Conservation (phyloP, 2,797 vertebrate species). For the Cyprinella venusta region DNA sequence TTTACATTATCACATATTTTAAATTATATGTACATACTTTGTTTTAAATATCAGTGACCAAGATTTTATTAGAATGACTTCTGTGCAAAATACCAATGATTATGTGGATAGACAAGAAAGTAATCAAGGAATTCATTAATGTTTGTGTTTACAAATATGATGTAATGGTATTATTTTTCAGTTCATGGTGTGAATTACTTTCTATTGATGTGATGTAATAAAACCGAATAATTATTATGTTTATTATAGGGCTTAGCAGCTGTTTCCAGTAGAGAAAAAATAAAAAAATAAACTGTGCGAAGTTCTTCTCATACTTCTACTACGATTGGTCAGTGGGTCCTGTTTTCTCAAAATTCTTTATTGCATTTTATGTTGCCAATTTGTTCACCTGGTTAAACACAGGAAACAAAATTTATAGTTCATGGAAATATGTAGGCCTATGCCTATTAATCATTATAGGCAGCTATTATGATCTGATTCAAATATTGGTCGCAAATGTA, state of each 20-base stretch:
- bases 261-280: background rate
- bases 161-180: background rate
- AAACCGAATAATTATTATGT: slow-evolving; percentile 2
- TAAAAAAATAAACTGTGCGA: background rate
- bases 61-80: background rate
- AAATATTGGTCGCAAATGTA: background rate
- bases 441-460: background rate
- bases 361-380: background rate
- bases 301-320: background rate
- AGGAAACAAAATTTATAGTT: background rate
- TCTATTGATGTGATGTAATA: background rate
- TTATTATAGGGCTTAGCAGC: background rate
- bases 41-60: background rate
- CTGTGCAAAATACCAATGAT: background rate
- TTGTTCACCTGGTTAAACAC: background rate
- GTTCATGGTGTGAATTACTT: slow-evolving; percentile 4
- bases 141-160: background rate
- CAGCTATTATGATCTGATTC: background rate
- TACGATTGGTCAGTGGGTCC: background rate
- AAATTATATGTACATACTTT: slow-evolving; percentile 20
- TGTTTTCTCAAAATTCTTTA: background rate
- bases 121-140: slow-evolving; percentile 12
- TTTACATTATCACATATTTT: background rate
- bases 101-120: background rate
- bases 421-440: background rate